Evolutionary conservation across 2,888 invertebrate species (phyloP), one percentile per base, ranked within the genome.

Genomic region (Celastrina argiolus): DNA sequence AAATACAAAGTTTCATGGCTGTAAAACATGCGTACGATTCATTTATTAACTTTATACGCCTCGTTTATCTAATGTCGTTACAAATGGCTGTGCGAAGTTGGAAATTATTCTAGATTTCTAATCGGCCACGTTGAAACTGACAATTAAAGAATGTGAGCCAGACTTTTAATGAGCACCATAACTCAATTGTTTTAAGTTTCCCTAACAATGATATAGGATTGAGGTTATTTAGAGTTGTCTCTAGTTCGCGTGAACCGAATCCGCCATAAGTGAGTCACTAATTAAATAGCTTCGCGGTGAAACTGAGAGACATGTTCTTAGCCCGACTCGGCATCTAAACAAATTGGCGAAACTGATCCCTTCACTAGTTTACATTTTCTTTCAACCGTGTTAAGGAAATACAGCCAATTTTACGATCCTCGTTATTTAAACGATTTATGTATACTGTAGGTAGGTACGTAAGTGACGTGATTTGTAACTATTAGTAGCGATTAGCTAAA

Each of bases 291-390:
- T 39, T 39, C 36, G 39, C 31, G 42, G 59, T 58, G 66, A 45
- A 66, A 66, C 66, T 42, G 22, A 42, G 22, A 56, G 66, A 59
- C 66, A 31, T 59, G 59, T 59, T 58, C 42, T 31, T 42, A 31
- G 42, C 65, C 56, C 6, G 45, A 56, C 10, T 59, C 59, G 12
- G 28, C 41, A 34, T 58, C 42, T 42, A 41, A 61, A 65, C 65
- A 58, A 58, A 65, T 65, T 42, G 58, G 65, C 31, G 65, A 59
- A 59, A 65, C 56, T 59, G 16, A 65, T 58, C 65, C 42, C 58
- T 58, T 65, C 36, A 16, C 58, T 42, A 41, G 31, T 28, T 31
- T 58, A 39, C 41, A 61, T 61, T 61, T 61, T 39, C 39, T 36
- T 61, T 22, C 36, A 36, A 36, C 61, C 61, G 22, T 39, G 61